These are phyloP conservation scores for Zapornia atra DNA, from an alignment of 2,113 vertebrate genomes.

Conservation along the genomic window DNA sequence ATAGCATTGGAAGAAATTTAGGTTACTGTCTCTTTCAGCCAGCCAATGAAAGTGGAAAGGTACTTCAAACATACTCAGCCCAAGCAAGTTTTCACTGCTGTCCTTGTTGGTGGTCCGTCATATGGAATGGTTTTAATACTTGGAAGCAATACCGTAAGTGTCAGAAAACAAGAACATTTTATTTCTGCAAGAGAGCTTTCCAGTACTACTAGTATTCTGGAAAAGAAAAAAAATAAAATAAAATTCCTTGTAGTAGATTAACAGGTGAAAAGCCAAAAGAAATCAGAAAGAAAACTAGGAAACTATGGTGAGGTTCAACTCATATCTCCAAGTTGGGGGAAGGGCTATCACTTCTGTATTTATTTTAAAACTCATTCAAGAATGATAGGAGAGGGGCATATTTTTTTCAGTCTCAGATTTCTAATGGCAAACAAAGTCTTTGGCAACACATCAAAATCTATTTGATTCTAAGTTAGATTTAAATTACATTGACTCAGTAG, in stretches of 20 bases:
- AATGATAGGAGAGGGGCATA: not conserved
- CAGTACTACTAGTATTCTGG: slow-evolving; percentile 58
- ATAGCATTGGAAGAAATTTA: too few species aligned
- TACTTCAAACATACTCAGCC: not conserved
- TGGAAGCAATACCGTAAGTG: slow-evolving; percentile 64
- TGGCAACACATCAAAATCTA: not conserved
- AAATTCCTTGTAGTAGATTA: slow-evolving; percentile 44
- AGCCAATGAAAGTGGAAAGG: not conserved
- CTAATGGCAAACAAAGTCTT: not conserved
- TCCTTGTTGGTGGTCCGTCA: slow-evolving; percentile 67
- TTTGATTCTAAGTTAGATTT: not conserved
- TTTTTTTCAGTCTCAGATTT: not conserved
- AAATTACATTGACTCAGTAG: not conserved
- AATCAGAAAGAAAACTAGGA: slow-evolving; percentile 15
- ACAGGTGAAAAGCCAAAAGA: slow-evolving; percentile 52
- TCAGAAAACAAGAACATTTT: slow-evolving; percentile 67
- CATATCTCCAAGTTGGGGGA: not conserved
- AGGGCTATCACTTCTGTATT: not conserved
- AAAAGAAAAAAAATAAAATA: slow-evolving; percentile 20
- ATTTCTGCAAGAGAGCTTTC: slow-evolving; percentile 60
- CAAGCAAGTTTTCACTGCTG: not conserved
- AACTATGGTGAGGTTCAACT: not conserved
- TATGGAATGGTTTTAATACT: slow-evolving; percentile 65
- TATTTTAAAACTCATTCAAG: not conserved
- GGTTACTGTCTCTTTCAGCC: not conserved